phyloP scores from a whole-genome alignment of 2,113 vertebrate species.

The Tyrannus savana region DNA sequence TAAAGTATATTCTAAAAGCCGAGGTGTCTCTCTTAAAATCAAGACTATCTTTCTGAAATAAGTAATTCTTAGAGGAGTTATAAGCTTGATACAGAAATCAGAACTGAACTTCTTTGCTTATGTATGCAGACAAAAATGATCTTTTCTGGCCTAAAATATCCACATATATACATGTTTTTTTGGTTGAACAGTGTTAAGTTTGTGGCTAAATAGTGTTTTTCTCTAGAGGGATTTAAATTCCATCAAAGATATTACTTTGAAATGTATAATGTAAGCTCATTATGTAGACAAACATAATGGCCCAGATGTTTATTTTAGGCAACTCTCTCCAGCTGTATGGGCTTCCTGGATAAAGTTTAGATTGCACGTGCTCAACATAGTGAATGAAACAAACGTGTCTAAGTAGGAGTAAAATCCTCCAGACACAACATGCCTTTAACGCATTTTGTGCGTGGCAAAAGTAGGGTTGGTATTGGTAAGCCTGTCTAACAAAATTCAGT shows the following conservation, averaged over 20 bases:
- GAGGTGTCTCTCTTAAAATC: not conserved
- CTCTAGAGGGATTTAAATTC: slow-evolving; percentile 48
- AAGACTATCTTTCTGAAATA: not conserved
- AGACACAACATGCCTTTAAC: not conserved
- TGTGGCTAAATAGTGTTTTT: slow-evolving; percentile 21
- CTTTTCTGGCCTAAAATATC: slow-evolving; percentile 6
- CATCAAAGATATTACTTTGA: slow-evolving; percentile 29
- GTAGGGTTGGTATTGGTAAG: not conserved
- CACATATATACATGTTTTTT: not conserved
- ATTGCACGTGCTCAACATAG: not conserved
- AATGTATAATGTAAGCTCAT: slow-evolving; percentile 17
- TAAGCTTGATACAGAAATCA: not conserved
- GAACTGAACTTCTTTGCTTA: not conserved
- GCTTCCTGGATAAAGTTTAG: not conserved
- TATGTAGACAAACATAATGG: slow-evolving; percentile 10
- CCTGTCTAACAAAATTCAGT: not conserved
- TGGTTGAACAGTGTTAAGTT: not conserved
- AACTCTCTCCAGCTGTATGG: not conserved
- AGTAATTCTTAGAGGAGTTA: not conserved
- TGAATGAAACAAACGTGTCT: not conserved
- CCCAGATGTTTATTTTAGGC: slow-evolving; percentile 17
- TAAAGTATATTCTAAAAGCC: not conserved
- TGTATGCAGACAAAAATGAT: not conserved
- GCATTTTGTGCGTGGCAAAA: not conserved
- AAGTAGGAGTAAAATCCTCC: not conserved